Evolutionary conservation across 2,113 vertebrate species (phyloP), one percentile per base, ranked within the genome.

Genomic region (Myocastor coypus): DNA sequence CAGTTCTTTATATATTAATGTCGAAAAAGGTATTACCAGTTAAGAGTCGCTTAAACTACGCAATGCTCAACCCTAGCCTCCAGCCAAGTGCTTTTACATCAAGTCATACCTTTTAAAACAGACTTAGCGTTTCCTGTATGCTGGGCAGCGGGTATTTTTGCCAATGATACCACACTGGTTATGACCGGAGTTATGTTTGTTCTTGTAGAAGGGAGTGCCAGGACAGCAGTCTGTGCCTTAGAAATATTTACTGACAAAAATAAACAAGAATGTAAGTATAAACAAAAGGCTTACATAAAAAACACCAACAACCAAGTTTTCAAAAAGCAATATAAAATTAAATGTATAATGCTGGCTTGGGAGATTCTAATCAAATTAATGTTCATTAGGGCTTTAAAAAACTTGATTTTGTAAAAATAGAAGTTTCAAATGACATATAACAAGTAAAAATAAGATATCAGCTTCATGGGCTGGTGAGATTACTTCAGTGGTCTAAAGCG

Each of bases 131-230:
- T 98, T 37, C 97, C 97, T 0, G 96, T 98, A 24, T 98, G 98
- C 96, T 99, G 99, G 57, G 97, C 98, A 46, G 98, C 97, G 82
- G 98, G 98, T 55, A 98, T 89, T 87, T 98, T 99, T 17, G 99
- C 99, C 24, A 99, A 98, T 1, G 99, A 99, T 89, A 99, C 98
- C 86, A 99, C 99, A 26, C 98, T 99, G 98, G 99, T 99, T 97
- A 99, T 99, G 94, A 99, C 98, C 11, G 99, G 99, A 16, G 99
- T 99, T 75, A 98, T 98, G 97, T 99, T 98, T 92, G 98, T 99
- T 90, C 97, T 98, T 96, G 98, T 37, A 55, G 97, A 97, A 98
- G 98, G 96, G 78, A 98, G 97, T 37, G 92, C 98, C 73, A 94
- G 90, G 66, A 98, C 97, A 91, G 98, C 86, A 90, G 98, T 94